Conservation (phyloP, 2,113 vertebrate genomes). For the Pao palembangensis region DNA sequence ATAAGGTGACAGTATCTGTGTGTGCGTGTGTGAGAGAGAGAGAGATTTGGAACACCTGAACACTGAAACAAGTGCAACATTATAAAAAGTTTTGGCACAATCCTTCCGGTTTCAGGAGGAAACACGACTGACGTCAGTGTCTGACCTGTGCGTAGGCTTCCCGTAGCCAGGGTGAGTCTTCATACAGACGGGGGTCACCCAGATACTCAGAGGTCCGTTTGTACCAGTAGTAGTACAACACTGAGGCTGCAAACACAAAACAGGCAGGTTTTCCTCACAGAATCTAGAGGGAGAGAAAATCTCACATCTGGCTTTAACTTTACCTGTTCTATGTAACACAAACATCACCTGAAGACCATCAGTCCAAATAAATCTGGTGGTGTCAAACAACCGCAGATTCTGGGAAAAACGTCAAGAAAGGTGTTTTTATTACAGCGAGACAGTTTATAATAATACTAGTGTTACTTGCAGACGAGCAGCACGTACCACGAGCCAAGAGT, state of each 20-base stretch:
- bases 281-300: not conserved
- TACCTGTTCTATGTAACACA: slow-evolving; percentile 87
- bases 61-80: not conserved
- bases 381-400: slow-evolving; percentile 86
- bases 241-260: slow-evolving; percentile 73
- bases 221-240: slow-evolving; percentile 92
- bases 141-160: slow-evolving; percentile 79
- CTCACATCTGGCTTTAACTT: slow-evolving; percentile 45
- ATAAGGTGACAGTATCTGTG: slow-evolving; percentile 19
- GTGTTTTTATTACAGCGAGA: too few relatives aligned
- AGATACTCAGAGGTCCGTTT: slow-evolving; percentile 86
- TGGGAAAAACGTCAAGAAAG: slow-evolving; percentile 44
- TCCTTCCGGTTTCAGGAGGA: not conserved
- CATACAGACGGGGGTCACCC: slow-evolving; percentile 89
- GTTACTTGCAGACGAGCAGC: too few relatives aligned
- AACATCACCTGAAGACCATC: slow-evolving; percentile 86
- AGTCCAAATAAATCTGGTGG: slow-evolving; percentile 82
- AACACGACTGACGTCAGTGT: slow-evolving; percentile 51
- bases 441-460: too few relatives aligned
- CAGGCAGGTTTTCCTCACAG: not conserved
- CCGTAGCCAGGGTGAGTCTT: slow-evolving; percentile 87
- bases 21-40: too few relatives aligned
- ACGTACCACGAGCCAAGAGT: slow-evolving; percentile 88
- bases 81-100: slow-evolving; percentile 52
- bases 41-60: too few relatives aligned